Base-by-base conservation (phyloP, 2,797 vertebrate genomes). In the Corythornis leucogaster region DNA sequence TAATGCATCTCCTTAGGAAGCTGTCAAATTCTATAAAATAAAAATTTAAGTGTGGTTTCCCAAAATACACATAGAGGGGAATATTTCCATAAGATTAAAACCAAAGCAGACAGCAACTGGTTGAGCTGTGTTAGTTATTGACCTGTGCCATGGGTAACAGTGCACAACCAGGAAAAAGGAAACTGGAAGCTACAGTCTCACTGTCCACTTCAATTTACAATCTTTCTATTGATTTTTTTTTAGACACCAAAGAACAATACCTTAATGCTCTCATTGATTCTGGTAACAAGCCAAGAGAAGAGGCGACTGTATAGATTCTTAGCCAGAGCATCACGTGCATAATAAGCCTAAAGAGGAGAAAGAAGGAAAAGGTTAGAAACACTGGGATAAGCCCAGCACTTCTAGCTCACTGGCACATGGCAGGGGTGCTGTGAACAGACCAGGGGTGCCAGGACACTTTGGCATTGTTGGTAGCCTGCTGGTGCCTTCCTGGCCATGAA, bases 261-360 rank as follows among this genome's bases (percentile, higher is more conserved):
- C 98, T 99, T 99, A 93, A 99, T 99, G 98, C 99, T 99, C 96
- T 99, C 99, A 68, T 99, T 99, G 97, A 99, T 99, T 92, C 99
- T 98, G 92, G 98, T 98, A 33, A 99, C 99, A 51, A 99, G 96
- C 99, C 99, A 99, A 67, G 98, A 99, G 90, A 99, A 99, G 67
- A 99, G 96, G 10, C 99, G 98, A 88, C 98, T 99, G 96, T 99
- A 99, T 77, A 99, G 98, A 89, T 99, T 99, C 97, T 99, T 99
- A 96, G 99, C 99, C 92, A 99, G 98, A 62, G 99, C 99, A 89
- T 99, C 99, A 30, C 99, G 98, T 76, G 99, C 99, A 5, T 99
- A 99, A 95, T 99, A 99, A 78, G 99, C 99, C 99, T 99, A 93
- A 75, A 94, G 68, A 93, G 80, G 90, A 93, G 19, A 90, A 68